Base-by-base conservation (phyloP, 2,888 invertebrate species). In the Lottia scabra region DNA sequence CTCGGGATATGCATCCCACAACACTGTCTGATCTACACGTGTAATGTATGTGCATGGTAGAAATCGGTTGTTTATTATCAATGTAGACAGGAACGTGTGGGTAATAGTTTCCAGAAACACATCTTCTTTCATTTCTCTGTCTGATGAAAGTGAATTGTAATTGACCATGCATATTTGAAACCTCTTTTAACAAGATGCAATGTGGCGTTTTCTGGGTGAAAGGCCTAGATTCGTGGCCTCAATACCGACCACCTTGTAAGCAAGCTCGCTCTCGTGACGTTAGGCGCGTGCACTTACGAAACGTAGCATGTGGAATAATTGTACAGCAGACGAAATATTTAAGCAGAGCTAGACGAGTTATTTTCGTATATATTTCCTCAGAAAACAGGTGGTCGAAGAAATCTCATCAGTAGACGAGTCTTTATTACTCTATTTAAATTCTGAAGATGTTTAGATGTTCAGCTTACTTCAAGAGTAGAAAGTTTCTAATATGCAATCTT, bases 161-260 rank as follows among this genome's bases (percentile, higher is more conserved):
- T 38, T 38, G 38, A 38, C 38, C 38, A 38, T 38, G 38, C 38
- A 38, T 38, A 38, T 38, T 38, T 38, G 5, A 38, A 38, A 38
- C 38, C 38, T 38, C 38, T 38, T 38, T 38, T 38, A 38, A 38
- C 38, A 38, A 38, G 38, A 38, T 38, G 38, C 5, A 8, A 38
- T 38, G 38, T 38, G 38, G 38, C 38, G 38, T 38, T 38, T 38
- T 38, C 38, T 38, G 38, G 38, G 38, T 38, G 38, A 38, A 38
- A 10, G 38, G 38, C 38, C 38, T 38, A 38, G 38, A 38, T 38
- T 38, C 38, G 38, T 38, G 38, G 38, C 38, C 56, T 56, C 19
- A 56, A 23, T 15, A 23, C 56, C 56, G 56, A 56, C 56, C 56
- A 56, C 56, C 56, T 56, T 56, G 56, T 56, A 56, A n/a, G 56